Evolutionary conservation across 37 sponge, comb jelly and placozoan species (phyloP).

Genomic region (Petrosia ficiformis): DNA sequence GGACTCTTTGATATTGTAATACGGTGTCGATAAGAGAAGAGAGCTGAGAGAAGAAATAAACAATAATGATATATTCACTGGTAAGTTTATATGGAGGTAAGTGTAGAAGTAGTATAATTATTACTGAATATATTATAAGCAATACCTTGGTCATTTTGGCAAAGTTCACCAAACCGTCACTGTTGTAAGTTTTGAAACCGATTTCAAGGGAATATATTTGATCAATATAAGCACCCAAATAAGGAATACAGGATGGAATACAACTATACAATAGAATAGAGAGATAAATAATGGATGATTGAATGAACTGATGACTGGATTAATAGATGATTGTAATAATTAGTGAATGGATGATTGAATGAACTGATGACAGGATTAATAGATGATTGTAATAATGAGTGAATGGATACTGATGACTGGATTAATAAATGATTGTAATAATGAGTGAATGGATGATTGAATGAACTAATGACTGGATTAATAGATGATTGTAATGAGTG

Average conservation of each 20-base stretch:
- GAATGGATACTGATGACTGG: too few relatives aligned
- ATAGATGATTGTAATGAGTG: too few relatives aligned
- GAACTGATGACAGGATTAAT: too few relatives aligned
- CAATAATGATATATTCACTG: background rate
- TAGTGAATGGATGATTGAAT: background rate
- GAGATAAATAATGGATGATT: too few relatives aligned
- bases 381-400: too few relatives aligned
- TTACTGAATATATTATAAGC: background rate
- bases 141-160: conserved; percentile 80
- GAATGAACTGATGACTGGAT: too few relatives aligned
- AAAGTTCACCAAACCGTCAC: conserved; percentile 84
- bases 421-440: too few relatives aligned
- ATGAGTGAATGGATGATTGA: too few relatives aligned
- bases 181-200: conserved; percentile 59
- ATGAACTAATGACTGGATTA: too few relatives aligned
- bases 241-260: conserved; percentile 70
- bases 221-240: conserved; percentile 85
- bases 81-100: too few relatives aligned
- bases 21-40: conserved; percentile 30
- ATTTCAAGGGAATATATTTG: conserved; percentile 74
- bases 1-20: conserved; percentile 34
- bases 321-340: too few relatives aligned
- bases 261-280: conserved; percentile 24
- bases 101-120: background rate
- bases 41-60: background rate